A percentile compares a stretch with the other conserved stretches of the same genome.
These are phyloP conservation scores for Casuarius casuarius DNA, from an alignment of 2,113 vertebrate species.

Conservation along the genomic window DNA sequence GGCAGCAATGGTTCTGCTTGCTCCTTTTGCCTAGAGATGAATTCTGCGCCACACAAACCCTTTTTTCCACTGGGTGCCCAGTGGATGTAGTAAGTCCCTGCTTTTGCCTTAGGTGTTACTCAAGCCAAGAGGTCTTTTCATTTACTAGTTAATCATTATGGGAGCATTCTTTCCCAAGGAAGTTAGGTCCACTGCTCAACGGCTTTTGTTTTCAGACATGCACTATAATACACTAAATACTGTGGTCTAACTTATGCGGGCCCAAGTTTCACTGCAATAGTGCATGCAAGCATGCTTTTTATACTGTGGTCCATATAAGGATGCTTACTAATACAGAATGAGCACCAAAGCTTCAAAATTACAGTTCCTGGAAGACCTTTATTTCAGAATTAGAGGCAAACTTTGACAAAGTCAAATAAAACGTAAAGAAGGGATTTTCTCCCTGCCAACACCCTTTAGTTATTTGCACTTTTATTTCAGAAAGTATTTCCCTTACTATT, in stretches of 20 bases:
- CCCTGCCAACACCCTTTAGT: background rate
- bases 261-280: background rate
- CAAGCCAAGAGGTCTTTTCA: slow-evolving; percentile 42
- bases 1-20: slow-evolving; percentile 68
- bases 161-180: slow-evolving; percentile 46
- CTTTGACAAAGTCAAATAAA: background rate
- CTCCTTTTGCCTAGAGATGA: background rate
- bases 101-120: slow-evolving; percentile 39
- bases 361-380: background rate
- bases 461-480: slow-evolving; percentile 9
- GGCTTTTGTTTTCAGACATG: background rate
- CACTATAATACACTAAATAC: background rate
- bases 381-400: background rate
- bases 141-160: slow-evolving; percentile 62
- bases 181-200: background rate
- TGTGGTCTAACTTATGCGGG: background rate
- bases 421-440: background rate
- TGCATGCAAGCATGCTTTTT: background rate
- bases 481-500: background rate
- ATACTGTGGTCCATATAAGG: background rate
- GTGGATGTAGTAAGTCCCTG: background rate
- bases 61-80: background rate
- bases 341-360: background rate
- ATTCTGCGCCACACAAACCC: background rate
- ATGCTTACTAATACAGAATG: background rate